phyloP scores from a whole-genome alignment of 2,113 vertebrate genomes.

The Crotophaga sulcirostris region DNA sequence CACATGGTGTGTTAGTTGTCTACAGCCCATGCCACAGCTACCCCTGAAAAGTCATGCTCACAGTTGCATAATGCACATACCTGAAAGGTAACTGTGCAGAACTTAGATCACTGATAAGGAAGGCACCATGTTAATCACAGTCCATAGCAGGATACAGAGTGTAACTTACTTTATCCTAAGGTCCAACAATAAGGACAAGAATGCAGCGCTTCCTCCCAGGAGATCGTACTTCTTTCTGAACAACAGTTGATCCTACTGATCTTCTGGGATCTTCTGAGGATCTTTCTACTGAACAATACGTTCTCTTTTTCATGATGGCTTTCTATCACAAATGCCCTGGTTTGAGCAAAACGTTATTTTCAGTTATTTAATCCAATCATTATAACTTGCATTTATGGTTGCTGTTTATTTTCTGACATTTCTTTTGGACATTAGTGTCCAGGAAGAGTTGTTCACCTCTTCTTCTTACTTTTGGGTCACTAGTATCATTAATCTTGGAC shows the following conservation, averaged over 20 bases:
- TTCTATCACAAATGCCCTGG: not conserved
- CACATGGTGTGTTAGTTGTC: accelerated
- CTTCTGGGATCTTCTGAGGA: not conserved
- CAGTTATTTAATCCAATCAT: not conserved
- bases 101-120: not conserved
- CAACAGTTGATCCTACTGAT: not conserved
- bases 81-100: not conserved
- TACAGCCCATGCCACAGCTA: not conserved
- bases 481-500: not conserved
- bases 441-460: not conserved
- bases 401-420: not conserved
- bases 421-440: not conserved
- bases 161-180: not conserved
- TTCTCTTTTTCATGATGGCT: not conserved
- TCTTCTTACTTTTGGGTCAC: not conserved
- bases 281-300: not conserved
- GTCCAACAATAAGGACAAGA: not conserved
- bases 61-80: too few relatives aligned
- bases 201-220: not conserved
- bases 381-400: not conserved
- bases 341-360: not conserved
- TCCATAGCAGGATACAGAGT: not conserved
- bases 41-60: not conserved
- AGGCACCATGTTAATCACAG: not conserved
- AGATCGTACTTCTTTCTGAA: accelerated